Evolutionary conservation across 2,888 invertebrate genomes (phyloP).

Genomic region (Tiliacea citrago): DNA sequence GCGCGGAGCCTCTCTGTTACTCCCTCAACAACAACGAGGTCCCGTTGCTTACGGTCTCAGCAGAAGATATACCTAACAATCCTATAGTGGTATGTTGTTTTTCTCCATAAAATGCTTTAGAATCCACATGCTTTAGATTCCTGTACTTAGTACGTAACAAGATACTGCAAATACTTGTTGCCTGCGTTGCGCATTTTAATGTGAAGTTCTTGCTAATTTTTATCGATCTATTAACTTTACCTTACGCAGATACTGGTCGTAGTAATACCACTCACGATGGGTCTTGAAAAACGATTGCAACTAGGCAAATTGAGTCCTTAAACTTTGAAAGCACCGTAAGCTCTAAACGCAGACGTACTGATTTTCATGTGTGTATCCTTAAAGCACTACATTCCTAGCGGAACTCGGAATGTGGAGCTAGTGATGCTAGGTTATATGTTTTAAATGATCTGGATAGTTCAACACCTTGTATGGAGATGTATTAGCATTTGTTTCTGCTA

Average conservation of each 20-base stretch:
- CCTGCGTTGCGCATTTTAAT: conserved; percentile 49
- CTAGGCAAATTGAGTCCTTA: conserved; percentile 37
- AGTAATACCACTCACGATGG: not conserved
- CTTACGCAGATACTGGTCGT: conserved; percentile 26
- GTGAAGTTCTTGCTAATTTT: conserved; percentile 60
- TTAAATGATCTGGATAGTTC: not conserved
- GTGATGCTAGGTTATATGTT: not conserved
- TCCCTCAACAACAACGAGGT: conserved; percentile 94
- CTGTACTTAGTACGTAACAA: conserved; percentile 32
- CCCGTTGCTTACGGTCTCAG: conserved; percentile 94
- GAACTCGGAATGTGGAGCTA: conserved; percentile 1
- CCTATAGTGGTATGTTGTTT: conserved; percentile 88
- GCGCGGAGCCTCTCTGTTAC: conserved; percentile 93
- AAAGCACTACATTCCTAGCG: conserved; percentile 41
- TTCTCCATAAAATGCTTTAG: conserved; percentile 46
- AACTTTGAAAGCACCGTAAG: conserved; percentile 18
- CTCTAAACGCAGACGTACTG: conserved; percentile 4
- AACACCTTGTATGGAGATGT: not conserved
- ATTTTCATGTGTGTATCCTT: conserved; percentile 29
- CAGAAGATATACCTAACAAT: conserved; percentile 88
- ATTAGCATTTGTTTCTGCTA: not conserved
- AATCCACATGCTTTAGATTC: conserved; percentile 37
- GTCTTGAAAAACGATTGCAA: conserved; percentile 4
- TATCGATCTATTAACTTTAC: conserved; percentile 59
- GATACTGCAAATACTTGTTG: conserved; percentile 36